A percentile compares a stretch with the other conserved stretches of the same genome.
Conservation (phyloP, 2,888 invertebrate species). For the Graphium colonna region DNA sequence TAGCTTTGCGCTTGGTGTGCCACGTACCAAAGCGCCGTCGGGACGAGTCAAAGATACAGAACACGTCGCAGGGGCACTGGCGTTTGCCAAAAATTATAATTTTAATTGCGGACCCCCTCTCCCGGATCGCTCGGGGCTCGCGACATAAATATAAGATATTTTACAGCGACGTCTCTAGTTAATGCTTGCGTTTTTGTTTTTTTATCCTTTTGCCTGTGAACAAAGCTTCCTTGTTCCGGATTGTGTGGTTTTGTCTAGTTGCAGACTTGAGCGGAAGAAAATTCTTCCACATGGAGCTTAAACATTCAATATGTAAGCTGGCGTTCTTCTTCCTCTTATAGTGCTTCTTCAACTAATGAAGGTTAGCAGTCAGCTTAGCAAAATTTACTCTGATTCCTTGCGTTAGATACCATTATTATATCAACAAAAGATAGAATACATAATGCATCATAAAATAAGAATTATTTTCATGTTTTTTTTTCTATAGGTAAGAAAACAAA, state of each 20-base stretch:
- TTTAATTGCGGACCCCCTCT: conserved; percentile 66
- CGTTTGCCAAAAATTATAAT: conserved; percentile 80
- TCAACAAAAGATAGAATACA: too few species aligned
- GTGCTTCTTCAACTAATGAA: too few species aligned
- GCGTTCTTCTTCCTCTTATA: too few species aligned
- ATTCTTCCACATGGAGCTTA: too few species aligned
- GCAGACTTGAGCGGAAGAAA: not conserved
- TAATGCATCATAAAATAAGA: too few species aligned
- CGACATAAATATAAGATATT: conserved; percentile 42
- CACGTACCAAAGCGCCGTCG: conserved; percentile 43
- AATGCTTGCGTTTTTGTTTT: conserved; percentile 6
- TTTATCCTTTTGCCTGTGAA: not conserved
- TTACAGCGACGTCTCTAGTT: conserved; percentile 9
- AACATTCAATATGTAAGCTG: too few species aligned
- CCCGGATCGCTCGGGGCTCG: conserved; percentile 45
- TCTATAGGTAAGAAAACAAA: too few species aligned
- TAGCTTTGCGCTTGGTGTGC: conserved; percentile 40
- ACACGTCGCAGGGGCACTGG: conserved; percentile 59
- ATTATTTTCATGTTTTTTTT: too few species aligned
- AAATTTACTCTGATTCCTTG: too few species aligned
- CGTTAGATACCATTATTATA: too few species aligned
- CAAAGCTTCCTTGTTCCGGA: conserved; percentile 2
- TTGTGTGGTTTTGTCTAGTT: conserved; percentile 5
- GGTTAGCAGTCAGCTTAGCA: too few species aligned
- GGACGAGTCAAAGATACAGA: conserved; percentile 74